phyloP scores from a whole-genome alignment of 2,888 invertebrate genomes.

The Ectobius pallidus region DNA sequence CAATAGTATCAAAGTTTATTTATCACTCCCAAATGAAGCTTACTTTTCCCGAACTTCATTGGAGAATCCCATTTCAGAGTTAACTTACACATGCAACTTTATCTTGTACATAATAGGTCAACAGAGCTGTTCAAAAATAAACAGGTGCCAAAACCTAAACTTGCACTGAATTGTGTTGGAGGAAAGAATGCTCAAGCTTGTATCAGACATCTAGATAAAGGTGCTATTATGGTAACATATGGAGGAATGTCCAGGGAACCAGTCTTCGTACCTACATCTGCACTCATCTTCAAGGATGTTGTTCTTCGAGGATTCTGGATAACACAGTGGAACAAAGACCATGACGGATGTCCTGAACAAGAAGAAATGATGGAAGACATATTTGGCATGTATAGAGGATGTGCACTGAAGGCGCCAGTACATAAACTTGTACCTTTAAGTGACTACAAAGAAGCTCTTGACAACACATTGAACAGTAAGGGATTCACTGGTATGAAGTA shows the following conservation, averaged over 20 bases:
- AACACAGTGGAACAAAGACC: conserved; percentile 78
- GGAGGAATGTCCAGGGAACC: conserved; percentile 94
- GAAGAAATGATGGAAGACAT: conserved; percentile 78
- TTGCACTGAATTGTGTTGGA: conserved; percentile 94
- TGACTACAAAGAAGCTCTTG: conserved; percentile 76
- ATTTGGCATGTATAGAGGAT: conserved; percentile 69
- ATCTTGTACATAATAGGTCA: conserved; percentile 55
- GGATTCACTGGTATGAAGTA: conserved; percentile 82
- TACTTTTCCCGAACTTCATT: too few species aligned
- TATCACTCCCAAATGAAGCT: too few species aligned
- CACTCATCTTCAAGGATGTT: conserved; percentile 84
- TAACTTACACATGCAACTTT: too few species aligned
- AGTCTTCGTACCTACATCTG: conserved; percentile 79
- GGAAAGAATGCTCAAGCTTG: conserved; percentile 88
- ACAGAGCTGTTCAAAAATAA: conserved; percentile 67
- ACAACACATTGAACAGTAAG: conserved; percentile 68
- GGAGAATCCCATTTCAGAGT: too few species aligned
- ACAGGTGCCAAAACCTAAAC: conserved; percentile 68
- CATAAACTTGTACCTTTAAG: conserved; percentile 73
- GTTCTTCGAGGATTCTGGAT: conserved; percentile 87
- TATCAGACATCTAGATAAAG: conserved; percentile 71
- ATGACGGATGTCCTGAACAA: conserved; percentile 63
- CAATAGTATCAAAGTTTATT: too few species aligned
- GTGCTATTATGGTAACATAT: conserved; percentile 88
- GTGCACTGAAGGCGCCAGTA: conserved; percentile 74